Conservation (phyloP, 2,113 vertebrate genomes). For the Eonycteris spelaea region DNA sequence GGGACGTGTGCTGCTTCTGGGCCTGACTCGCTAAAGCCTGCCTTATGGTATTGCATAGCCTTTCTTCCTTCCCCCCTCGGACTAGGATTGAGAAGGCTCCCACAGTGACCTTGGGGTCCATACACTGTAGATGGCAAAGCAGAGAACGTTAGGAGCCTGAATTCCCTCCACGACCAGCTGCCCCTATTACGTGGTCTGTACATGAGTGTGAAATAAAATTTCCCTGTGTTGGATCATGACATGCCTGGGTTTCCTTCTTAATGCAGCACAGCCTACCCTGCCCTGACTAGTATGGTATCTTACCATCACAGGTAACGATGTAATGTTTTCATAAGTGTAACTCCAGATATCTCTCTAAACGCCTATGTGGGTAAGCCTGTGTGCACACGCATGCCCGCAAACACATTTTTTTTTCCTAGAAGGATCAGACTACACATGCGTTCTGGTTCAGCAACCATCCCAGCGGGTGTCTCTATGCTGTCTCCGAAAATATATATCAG, state of each 20-base stretch:
- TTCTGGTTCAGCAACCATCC: background rate
- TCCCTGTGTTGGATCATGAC: background rate
- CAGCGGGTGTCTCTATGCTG: too few relatives aligned
- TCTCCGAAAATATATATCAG: background rate
- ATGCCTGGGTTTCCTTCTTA: background rate
- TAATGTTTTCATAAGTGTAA: background rate
- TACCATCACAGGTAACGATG: background rate
- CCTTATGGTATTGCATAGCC: background rate
- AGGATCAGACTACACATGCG: background rate
- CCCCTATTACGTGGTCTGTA: background rate
- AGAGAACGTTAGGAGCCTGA: background rate
- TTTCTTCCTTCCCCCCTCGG: background rate
- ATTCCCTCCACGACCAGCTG: background rate
- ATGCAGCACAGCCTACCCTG: background rate
- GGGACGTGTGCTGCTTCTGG: fast-evolving
- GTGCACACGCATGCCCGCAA: background rate
- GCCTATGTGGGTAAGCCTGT: fast-evolving
- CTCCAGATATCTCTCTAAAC: background rate
- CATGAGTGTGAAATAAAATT: background rate
- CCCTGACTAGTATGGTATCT: background rate
- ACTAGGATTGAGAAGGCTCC: background rate
- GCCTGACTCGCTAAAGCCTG: background rate
- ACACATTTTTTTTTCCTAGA: background rate
- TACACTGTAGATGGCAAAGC: background rate
- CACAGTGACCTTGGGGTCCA: background rate